Conservation (phyloP, 2,888 invertebrate species). For the Linyphia triangularis region DNA sequence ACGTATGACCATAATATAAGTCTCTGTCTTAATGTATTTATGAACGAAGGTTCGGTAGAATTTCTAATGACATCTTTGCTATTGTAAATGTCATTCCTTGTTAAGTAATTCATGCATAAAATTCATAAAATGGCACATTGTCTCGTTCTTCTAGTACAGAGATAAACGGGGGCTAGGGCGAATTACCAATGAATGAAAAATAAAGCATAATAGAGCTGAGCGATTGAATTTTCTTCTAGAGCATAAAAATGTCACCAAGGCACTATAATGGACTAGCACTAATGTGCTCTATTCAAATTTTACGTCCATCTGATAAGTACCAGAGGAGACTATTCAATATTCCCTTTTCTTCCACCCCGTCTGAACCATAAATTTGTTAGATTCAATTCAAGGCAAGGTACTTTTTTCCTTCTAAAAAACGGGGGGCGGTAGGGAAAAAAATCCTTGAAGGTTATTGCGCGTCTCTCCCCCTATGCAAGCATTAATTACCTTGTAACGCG, state of each 20-base stretch:
- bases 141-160: no score
- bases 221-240: background rate
- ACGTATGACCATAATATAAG: no score
- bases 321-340: background rate
- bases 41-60: no score
- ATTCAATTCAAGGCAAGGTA: conserved; percentile 7
- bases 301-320: background rate
- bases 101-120: no score
- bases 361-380: conserved; percentile 27
- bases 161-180: no score
- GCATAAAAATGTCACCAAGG: background rate
- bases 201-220: no score
- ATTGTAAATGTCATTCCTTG: no score
- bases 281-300: conserved; percentile 8
- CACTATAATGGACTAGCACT: background rate
- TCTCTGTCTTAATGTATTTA: no score
- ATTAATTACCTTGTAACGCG: conserved; percentile 68
- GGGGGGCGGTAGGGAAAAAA: background rate
- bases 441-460: conserved; percentile 33
- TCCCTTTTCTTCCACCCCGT: background rate
- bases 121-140: no score
- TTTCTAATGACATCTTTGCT: no score
- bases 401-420: background rate
- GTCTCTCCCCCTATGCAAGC: conserved; percentile 35
- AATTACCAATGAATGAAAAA: no score